These are phyloP conservation scores for Cacoxenus indagator DNA, from an alignment of 2,888 invertebrate species.

Conservation along the genomic window DNA sequence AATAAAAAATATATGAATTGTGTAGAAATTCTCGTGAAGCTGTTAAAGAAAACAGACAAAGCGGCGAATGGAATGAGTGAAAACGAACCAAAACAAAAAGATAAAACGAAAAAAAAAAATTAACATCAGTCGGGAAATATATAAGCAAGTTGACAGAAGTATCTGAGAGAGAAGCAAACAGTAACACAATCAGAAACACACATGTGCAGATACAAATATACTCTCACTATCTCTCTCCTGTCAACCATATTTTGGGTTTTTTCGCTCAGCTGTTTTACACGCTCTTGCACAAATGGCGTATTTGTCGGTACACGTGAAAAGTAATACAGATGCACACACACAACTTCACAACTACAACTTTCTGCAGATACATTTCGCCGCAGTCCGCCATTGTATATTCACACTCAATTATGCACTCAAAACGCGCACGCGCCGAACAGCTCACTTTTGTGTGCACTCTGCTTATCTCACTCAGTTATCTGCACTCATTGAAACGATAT, in stretches of 20 bases:
- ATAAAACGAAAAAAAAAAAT: too few species aligned
- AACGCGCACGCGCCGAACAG: conserved; percentile 25
- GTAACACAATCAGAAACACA: not conserved
- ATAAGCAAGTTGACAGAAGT: too few species aligned
- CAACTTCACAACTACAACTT: not conserved
- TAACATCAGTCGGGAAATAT: too few species aligned
- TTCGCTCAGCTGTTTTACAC: conserved; percentile 4
- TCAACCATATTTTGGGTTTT: too few species aligned
- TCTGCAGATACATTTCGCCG: not conserved
- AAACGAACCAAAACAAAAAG: too few species aligned
- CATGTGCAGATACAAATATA: not conserved
- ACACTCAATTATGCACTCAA: not conserved
- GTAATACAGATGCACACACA: too few species aligned
- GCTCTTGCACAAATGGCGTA: not conserved
- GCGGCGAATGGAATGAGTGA: too few species aligned
- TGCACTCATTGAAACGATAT: conserved; percentile 39
- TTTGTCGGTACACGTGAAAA: not conserved
- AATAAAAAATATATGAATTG: too few species aligned
- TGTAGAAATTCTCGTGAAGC: too few species aligned
- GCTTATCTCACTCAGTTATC: conserved; percentile 13
- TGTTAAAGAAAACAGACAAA: too few species aligned
- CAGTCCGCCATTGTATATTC: not conserved
- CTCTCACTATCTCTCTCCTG: not conserved
- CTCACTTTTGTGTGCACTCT: conserved; percentile 19
- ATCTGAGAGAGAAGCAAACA: not conserved